These are phyloP conservation scores for Drosophila ochracea DNA, from an alignment of 2,888 invertebrate genomes.

Conservation along the genomic window DNA sequence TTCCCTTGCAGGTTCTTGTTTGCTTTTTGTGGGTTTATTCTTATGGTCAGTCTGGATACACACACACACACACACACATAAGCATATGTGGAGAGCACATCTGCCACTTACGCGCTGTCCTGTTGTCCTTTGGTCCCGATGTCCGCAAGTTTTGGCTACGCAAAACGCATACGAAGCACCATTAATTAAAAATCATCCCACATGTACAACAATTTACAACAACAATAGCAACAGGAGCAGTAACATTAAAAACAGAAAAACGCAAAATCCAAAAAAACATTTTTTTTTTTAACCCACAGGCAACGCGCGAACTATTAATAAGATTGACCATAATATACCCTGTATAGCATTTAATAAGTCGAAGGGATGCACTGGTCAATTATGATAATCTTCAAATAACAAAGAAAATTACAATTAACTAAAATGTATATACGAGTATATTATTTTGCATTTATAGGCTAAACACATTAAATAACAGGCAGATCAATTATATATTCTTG, in stretches of 20 bases:
- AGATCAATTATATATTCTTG: not conserved
- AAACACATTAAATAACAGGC: not conserved
- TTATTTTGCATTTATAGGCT: rapidly evolving
- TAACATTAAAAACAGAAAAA: conserved; percentile 68
- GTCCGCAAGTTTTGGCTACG: conserved; percentile 56
- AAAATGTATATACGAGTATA: no score
- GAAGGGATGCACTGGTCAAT: not conserved
- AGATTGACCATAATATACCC: conserved; percentile 2
- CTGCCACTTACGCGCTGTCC: conserved; percentile 31
- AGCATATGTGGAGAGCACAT: conserved; percentile 25
- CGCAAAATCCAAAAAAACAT: conserved; percentile 39
- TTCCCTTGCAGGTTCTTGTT: not conserved
- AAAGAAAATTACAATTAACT: not conserved
- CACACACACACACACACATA: conserved; percentile 15
- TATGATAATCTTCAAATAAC: not conserved
- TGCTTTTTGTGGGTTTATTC: conserved; percentile 2
- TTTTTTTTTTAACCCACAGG: not conserved
- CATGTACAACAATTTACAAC: conserved; percentile 47
- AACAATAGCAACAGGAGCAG: conserved; percentile 30
- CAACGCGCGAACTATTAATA: conserved; percentile 6
- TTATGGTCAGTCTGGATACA: conserved; percentile 35
- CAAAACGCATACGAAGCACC: conserved; percentile 76
- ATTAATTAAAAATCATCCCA: conserved; percentile 76
- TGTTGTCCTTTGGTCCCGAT: conserved; percentile 31
- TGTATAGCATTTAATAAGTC: not conserved